Conservation (phyloP, 2,113 vertebrate species). For the Muntiacus reevesi region DNA sequence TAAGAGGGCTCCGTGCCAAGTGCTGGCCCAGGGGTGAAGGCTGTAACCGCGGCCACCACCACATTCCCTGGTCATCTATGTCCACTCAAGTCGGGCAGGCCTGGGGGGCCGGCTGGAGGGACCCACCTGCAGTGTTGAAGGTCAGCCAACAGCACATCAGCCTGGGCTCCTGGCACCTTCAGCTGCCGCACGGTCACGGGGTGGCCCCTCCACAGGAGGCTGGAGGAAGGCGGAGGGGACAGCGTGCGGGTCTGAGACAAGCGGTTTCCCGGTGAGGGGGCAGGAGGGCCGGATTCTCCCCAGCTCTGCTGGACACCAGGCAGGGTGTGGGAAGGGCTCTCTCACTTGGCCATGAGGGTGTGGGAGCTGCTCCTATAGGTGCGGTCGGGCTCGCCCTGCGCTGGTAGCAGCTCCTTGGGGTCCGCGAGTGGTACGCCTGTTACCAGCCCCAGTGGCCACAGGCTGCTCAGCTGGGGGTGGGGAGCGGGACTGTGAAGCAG, state of each 20-base stretch:
- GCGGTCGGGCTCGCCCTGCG: constrained; percentile 69
- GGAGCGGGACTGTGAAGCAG: background rate
- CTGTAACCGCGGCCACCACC: background rate
- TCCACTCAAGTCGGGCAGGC: background rate
- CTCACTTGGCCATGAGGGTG: constrained; percentile 81
- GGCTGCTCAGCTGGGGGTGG: constrained; percentile 67
- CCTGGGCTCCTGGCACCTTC: background rate
- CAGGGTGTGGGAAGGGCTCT: background rate
- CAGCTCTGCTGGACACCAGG: background rate
- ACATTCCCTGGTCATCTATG: background rate
- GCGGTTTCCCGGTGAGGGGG: background rate
- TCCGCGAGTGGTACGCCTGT: constrained; percentile 69
- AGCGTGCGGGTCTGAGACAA: background rate
- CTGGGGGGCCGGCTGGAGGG: background rate
- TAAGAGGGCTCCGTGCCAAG: background rate
- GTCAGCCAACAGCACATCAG: constrained; percentile 79
- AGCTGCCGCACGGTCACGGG: constrained; percentile 74
- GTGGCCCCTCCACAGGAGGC: constrained; percentile 79
- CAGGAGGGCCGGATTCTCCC: background rate
- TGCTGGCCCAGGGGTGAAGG: background rate
- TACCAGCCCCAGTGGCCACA: constrained; percentile 61
- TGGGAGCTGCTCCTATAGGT: constrained; percentile 76
- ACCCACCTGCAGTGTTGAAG: constrained; percentile 80
- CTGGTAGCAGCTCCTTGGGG: constrained; percentile 72
- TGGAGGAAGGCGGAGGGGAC: constrained; percentile 19